phyloP scores from a whole-genome alignment of 2,888 invertebrate genomes.

The Tiliacea citrago region DNA sequence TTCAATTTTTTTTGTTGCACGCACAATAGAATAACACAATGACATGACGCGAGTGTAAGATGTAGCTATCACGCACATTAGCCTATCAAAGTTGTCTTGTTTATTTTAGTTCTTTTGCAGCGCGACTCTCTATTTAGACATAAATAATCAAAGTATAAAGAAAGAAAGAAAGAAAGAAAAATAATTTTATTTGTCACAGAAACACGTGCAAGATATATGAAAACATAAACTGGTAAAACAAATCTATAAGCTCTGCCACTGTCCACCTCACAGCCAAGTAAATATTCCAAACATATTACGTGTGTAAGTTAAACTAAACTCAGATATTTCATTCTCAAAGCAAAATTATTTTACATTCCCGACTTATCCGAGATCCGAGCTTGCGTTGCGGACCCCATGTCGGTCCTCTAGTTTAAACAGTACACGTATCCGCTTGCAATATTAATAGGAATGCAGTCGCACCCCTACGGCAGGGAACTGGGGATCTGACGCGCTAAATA shows the following conservation, averaged over 20 bases:
- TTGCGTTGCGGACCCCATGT: conserved; percentile 51
- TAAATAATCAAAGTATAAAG: too few species aligned
- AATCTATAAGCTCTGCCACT: not conserved
- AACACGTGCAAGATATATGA: too few species aligned
- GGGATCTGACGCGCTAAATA: conserved; percentile 60
- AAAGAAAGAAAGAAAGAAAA: too few species aligned
- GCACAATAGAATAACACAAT: too few species aligned
- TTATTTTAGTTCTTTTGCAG: too few species aligned
- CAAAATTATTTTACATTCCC: conserved; percentile 62
- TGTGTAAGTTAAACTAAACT: conserved; percentile 33
- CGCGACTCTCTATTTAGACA: too few species aligned
- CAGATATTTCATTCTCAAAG: conserved; percentile 44
- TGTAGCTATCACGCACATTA: too few species aligned
- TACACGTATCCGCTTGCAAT: conserved; percentile 86
- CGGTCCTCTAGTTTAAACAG: conserved; percentile 81
- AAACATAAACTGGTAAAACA: too few species aligned
- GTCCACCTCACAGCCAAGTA: conserved; percentile 7
- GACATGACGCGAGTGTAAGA: too few species aligned
- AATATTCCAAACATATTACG: conserved; percentile 18
- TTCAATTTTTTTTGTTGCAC: too few species aligned
- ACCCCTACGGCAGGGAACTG: conserved; percentile 70
- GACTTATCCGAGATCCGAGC: conserved; percentile 45
- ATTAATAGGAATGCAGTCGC: conserved; percentile 85
- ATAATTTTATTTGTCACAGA: too few species aligned
- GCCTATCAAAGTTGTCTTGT: too few species aligned